Base-by-base conservation (phyloP, 2,888 invertebrate genomes). In the Drosophila silvestris region DNA sequence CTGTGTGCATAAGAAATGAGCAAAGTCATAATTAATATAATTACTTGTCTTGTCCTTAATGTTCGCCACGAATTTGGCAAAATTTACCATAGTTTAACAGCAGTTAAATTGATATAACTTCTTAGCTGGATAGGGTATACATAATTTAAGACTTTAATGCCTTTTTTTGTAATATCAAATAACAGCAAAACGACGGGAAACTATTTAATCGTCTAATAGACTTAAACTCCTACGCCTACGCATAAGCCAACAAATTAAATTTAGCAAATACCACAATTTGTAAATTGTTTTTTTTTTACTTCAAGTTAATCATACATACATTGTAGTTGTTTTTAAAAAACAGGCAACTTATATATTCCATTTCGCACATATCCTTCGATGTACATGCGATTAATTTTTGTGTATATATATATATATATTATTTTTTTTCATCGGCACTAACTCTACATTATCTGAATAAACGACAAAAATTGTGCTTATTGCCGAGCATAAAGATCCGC, bases 1-100 rank as follows among this genome's bases (percentile, higher is more conserved):
- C 39, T 56, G 59, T 63, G 73, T 75, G 67, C 68, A 72, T 77
- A 77, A 74, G 77, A 86, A 91, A 86, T 83, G 87, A 86, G 80
- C 91, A 83, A 81, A 83, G 77, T 83, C 80, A 89, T 87, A 90
- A 89, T 85, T 83, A 90, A 86, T 82, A 77, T 85, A 81, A 88
- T 84, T 81, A 90, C 64, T 76, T 82, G 59, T 65, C 53, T 51
- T 70, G 47, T 57, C n/a, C 22, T 66, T 72, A 54, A 60, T 63
- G 44, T 63, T 56, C 39, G 50, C 56, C 73, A 65, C 41, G n/a
- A 63, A 56, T 47, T 61, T 35, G 35, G 51, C 66, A 50, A 65
- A 44, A 67, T 68, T 73, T 56, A 57, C 68, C 75, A 62, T 59
- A 70, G 35, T 62, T 79, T 65, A 80, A 68, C 63, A 57, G 66